These are phyloP conservation scores for Dysmachus trigonus DNA, from an alignment of 2,888 invertebrate genomes.

Conservation along the genomic window DNA sequence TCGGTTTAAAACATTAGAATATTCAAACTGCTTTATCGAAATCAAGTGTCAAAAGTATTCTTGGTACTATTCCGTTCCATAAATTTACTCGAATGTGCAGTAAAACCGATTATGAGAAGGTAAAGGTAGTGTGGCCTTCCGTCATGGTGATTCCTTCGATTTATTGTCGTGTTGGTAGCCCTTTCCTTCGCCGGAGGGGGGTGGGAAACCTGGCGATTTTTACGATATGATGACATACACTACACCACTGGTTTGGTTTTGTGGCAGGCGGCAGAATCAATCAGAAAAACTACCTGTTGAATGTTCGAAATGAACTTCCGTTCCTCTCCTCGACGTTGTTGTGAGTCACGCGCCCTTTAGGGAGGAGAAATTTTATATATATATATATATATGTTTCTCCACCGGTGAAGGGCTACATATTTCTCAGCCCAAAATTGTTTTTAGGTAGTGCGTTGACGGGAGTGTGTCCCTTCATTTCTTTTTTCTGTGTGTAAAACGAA, in stretches of 20 bases:
- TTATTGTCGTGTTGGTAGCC: not conserved
- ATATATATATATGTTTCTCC: no score
- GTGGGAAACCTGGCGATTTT: not conserved
- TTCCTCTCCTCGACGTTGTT: not conserved
- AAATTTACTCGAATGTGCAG: not conserved
- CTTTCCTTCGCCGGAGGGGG: not conserved
- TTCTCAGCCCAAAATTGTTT: not conserved
- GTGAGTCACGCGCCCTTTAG: not conserved
- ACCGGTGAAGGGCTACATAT: not conserved
- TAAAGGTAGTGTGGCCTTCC: not conserved
- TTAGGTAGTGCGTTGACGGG: not conserved
- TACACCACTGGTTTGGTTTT: not conserved
- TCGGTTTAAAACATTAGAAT: not conserved
- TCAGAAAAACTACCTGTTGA: not conserved
- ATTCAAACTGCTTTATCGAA: not conserved
- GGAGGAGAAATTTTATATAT: not conserved
- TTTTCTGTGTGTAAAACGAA: not conserved
- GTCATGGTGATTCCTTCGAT: not conserved
- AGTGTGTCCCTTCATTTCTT: not conserved
- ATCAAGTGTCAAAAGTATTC: not conserved
- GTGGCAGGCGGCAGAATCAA: not conserved
- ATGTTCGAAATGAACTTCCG: not conserved
- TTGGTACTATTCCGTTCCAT: not conserved
- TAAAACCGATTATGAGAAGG: not conserved
- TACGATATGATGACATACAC: not conserved